Base-by-base conservation (phyloP, 2,888 invertebrate genomes). In the Thymelicus acteon region DNA sequence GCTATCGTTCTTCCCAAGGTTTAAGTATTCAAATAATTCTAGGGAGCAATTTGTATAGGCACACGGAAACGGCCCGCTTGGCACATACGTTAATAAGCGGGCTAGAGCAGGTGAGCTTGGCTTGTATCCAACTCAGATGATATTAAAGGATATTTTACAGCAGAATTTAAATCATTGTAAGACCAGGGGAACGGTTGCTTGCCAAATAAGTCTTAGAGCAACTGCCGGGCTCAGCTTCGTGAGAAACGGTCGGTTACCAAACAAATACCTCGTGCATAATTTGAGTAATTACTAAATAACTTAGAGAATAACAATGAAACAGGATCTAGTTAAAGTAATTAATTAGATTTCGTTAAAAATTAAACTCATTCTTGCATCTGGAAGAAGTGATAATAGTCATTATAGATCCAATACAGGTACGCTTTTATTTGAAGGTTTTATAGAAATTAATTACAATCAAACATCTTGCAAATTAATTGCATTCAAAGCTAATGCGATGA, bases 71-170 rank as follows among this genome's bases (percentile, higher is more conserved):
- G 71, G 48, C 73, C 63, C 66, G 72, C 61, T 67, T 71, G 74
- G 72, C 75, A 75, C 76, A 78, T 75, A 72, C 74, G 77, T 77
- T 79, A 78, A 78, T 78, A 79, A 78, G 78, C 73, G 71, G 61
- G 52, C n/a, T 66, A 66, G 62, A 67, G 65, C 76, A 78, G 78
- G 78, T 78, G 71, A 78, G 75, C 72, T 77, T 71, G 78, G 78
- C 78, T 54, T 72, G 67, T 62, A 67, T 77, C 79, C 79, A 78
- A 75, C 67, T 68, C 71, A 67, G 74, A 67, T 75, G 74, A 77
- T 78, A 78, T 77, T 78, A 79, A 74, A 76, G 77, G 78, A 75
- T 76, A 77, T 75, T 76, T 75, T 76, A 76, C 73, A 71, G 76
- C 75, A 71, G 71, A 72, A 72, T 67, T 72, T 78, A 78, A 79